Base-by-base conservation (phyloP, 2,888 invertebrate genomes). In the Acrocyrtus sp. region DNA sequence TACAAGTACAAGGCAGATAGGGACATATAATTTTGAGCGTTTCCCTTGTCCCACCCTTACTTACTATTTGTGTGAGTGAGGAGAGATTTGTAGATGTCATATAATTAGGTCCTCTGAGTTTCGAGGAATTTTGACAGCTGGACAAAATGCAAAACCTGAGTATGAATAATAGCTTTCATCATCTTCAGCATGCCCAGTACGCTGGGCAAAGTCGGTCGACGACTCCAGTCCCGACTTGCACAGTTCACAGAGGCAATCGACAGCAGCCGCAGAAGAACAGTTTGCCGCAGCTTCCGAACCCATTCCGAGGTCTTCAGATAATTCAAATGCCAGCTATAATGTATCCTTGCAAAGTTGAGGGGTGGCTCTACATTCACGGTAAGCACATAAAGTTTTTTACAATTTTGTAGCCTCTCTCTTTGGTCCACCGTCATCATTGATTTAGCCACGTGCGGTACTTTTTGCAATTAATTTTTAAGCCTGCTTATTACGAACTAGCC, bases 351-450 rank as follows among this genome's bases (percentile, higher is more conserved):
- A 84, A 88, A 63, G 87, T 88, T 51, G 88, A 88, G 83, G 88
- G 88, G 76, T 88, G 88, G 88, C 85, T 88, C 79, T 87, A 87
- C 81, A 86, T 88, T 80, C 86, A 86, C 82, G 88, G 88, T 88
- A 80, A 86, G 87, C 84, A 12, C 34, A 8, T 5, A 34, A 34
- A 34, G 34, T 34, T 62, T 65, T 47, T 68, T n/a, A n/a, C n/a
- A n/a, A n/a, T n/a, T n/a, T n/a, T n/a, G n/a, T n/a, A n/a, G n/a
- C n/a, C n/a, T n/a, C n/a, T n/a, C n/a, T n/a, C n/a, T n/a, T n/a
- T n/a, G n/a, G n/a, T n/a, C n/a, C n/a, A 8, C 47, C 47, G 47
- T 47, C 47, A 47, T 47, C 21, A 47, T n/a, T 34, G 34, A 8
- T 34, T 34, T 12, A 34, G 34, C 34, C n/a, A n/a, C n/a, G n/a